Base-by-base conservation (phyloP, 2,797 vertebrate genomes). In the Pterois miles region DNA sequence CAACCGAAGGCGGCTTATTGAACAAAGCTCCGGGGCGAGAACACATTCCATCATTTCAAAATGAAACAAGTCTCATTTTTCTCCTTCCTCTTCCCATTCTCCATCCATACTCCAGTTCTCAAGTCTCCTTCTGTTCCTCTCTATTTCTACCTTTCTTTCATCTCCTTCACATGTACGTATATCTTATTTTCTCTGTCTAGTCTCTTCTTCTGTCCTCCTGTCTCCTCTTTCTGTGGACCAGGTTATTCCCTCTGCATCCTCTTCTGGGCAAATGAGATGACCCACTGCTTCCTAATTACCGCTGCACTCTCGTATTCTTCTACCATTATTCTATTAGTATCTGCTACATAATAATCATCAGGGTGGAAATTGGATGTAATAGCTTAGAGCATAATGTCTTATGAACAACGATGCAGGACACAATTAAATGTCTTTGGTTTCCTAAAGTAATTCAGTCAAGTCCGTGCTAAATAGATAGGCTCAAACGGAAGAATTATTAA, bases 311-410 rank as follows among this genome's bases (percentile, higher is more conserved):
- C 77, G 65, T 78, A 71, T 91, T 90, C 89, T 79, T 90, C 79
- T 68, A 48, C 80, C 86, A 88, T 93, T 93, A 93, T 92, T 86
- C 88, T 88, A 94, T 94, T 94, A 94, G 87, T 54, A 85, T 86
- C 78, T 80, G 84, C 88, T 83, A 93, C 80, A 86, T 88, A 78
- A 90, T 90, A 92, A 94, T 93, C 86, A 92, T 83, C 64, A 80
- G 72, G 86, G 82, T 86, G 81, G 83, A 90, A 89, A 90, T 89
- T 85, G 74, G 76, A 91, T 89, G 71, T 90, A 89, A 92, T 86
- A 85, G 89, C 91, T 91, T 78, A 46, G 87, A 88, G 86, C 85
- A 79, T 79, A 89, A 86, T 74, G 63, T 78, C 69, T 60, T 76
- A 69, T 85, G 83, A 90, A 90, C 84, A 81, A 76, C 79, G 67